Base-by-base conservation (phyloP, 2,888 invertebrate species). In the Anarsia innoxiella region DNA sequence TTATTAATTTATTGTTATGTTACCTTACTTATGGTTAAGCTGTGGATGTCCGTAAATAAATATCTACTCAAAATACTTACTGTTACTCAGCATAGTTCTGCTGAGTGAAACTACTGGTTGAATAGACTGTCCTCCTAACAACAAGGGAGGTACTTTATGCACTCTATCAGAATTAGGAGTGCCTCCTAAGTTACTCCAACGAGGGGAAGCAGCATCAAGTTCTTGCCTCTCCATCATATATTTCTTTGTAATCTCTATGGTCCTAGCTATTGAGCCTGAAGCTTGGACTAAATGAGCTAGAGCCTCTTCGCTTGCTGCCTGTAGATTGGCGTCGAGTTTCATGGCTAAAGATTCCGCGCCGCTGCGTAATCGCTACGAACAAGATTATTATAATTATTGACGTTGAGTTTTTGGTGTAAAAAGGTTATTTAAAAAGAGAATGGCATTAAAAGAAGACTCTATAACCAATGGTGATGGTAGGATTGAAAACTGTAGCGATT, bases 61-160 rank as follows among this genome's bases (percentile, higher is more conserved):
- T n/a, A n/a, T n/a, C n/a, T n/a, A n/a, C n/a, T n/a, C n/a, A n/a
- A n/a, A n/a, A n/a, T 13, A 33, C 32, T 33, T 25, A 33, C 33
- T 33, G 11, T 33, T 25, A 25, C 12, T 23, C 2, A 76, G 36
- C 9, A 72, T 40, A 14, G 74, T 66, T 19, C 80, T 63, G 31
- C 70, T 77, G 1, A 84, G 54, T 2, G 78, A 59, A 0, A 84
- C 82, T 0, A 82, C 79, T 0, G 83, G 83, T 44, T 83, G 83
- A 43, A 82, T 73, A 0, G 72, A 68, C 42, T 68, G 69, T 0
- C 83, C 83, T 1, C 76, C 80, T 25, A 78, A 58, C 56, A 76
- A 55, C 65, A 72, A 52, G 0, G 83, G 83, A 1, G 70, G 72
- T 2, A 84, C 83, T 37, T 72, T 48, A 44, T 78, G 72, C 2